Evolutionary conservation across 2,888 invertebrate species (phyloP), one percentile per base, ranked within the genome.

Genomic region (Ectemnius lituratus): DNA sequence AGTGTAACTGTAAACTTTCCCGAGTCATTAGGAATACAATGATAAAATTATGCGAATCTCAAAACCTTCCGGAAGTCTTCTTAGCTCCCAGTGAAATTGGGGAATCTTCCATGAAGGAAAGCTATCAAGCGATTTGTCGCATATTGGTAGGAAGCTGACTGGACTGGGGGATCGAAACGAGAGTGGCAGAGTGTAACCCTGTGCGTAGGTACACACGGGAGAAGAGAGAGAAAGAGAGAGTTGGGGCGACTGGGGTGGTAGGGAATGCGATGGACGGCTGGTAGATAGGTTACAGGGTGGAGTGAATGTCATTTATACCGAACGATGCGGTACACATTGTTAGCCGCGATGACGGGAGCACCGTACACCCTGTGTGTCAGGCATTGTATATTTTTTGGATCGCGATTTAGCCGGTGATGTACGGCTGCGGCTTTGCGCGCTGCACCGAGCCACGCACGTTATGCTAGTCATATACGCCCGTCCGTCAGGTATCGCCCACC

Each of bases 371-470:
- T 82, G 84, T 84, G 86, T 88, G 88, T 89, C 88, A 86, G 86
- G 80, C 82, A 87, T 89, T 89, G 90, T 90, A 89, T 89, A 89
- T 89, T 89, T 90, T 90, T 90, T 89, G 88, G 89, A 89, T 90
- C 89, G 88, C 88, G 87, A 89, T 90, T 87, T 88, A 90, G 88
- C 84, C 84, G 8, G 86, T 89, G 89, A 90, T 89, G 87, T 89
- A 89, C 86, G 86, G 85, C 79, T 84, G 84, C 75, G 82, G 82
- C 84, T 82, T 83, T 82, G 62, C 83, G 67, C 37, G 37, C 37
- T 8, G 37, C 37, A 37, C 37, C 37, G 23, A 23, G 23, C 23
- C 23, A 23, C 23, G 23, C 37, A 11, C 82, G 85, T 85, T 86
- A 86, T 78, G 80, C 78, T 79, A 76, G 78, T 81, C 82, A 78